Evolutionary conservation across 1,140 invertebrate genomes (phyloP).

Genomic region (Leucophenga varia): DNA sequence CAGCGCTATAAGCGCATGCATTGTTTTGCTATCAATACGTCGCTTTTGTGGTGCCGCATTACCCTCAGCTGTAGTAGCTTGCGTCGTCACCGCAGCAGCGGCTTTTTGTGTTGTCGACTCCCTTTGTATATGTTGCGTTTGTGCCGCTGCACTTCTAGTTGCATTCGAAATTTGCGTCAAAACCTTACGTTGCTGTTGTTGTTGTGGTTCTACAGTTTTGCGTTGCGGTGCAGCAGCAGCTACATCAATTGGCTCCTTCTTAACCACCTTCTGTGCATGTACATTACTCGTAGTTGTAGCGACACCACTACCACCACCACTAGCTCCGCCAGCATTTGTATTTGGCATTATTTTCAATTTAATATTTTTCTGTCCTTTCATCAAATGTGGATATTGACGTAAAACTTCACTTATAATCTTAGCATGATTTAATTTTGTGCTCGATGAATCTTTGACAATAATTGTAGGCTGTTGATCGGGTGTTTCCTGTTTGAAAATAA

Average conservation of each 20-base stretch:
- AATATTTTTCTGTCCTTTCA: slow-evolving; percentile 84
- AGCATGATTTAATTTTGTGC: slow-evolving; percentile 69
- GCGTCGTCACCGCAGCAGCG: slow-evolving; percentile 32
- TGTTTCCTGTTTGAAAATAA: slow-evolving; percentile 46
- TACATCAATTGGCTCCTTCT: slow-evolving; percentile 17
- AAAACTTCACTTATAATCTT: slow-evolving; percentile 84
- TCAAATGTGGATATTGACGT: slow-evolving; percentile 84
- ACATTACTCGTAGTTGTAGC: no score
- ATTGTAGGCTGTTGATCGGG: slow-evolving; percentile 48
- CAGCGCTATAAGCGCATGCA: slow-evolving; percentile 56
- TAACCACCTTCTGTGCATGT: slow-evolving; percentile 37
- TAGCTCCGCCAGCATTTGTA: slow-evolving; percentile 34
- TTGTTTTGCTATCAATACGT: slow-evolving; percentile 55
- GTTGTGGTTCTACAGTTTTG: slow-evolving; percentile 34
- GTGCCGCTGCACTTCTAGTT: slow-evolving; percentile 17
- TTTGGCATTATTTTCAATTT: slow-evolving; percentile 79
- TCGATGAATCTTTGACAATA: slow-evolving; percentile 57
- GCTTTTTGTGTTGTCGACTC: slow-evolving; percentile 4
- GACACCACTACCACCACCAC: no score
- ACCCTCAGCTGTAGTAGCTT: slow-evolving; percentile 25
- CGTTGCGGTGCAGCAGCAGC: slow-evolving; percentile 30
- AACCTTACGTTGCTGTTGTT: slow-evolving; percentile 49
- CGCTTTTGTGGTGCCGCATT: slow-evolving; percentile 56
- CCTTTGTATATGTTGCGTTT: not conserved
- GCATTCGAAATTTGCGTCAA: slow-evolving; percentile 12